A percentile compares a stretch with the other conserved stretches of the same genome.
These are phyloP conservation scores for Gadopsis bispinosus DNA, from an alignment of 2,797 vertebrate species.

Conservation along the genomic window DNA sequence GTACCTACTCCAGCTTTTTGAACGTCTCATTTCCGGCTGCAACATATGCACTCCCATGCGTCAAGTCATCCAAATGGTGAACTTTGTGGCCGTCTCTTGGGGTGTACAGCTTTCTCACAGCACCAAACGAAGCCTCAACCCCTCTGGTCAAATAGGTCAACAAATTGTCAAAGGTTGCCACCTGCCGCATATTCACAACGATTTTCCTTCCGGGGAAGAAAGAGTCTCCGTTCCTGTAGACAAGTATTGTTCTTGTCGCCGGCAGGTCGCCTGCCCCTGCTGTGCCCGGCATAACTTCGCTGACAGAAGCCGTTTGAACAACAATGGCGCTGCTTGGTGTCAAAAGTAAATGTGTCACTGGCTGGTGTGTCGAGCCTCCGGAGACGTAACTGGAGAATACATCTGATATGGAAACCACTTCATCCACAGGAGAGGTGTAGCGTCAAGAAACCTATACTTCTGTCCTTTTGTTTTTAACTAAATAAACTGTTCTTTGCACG, in stretches of 20 bases:
- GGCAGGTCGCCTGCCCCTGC: slow-evolving; percentile 33
- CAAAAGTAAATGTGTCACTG: slow-evolving; percentile 33
- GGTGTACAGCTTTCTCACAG: slow-evolving; percentile 83
- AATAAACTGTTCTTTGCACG: background rate
- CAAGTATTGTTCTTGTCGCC: slow-evolving; percentile 76
- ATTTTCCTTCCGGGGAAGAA: slow-evolving; percentile 81
- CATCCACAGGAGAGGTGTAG: slow-evolving; percentile 44
- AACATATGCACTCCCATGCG: slow-evolving; percentile 80
- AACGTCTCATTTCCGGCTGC: slow-evolving; percentile 85
- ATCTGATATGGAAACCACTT: slow-evolving; percentile 63
- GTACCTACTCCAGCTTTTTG: slow-evolving; percentile 84
- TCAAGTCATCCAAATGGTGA: slow-evolving; percentile 71
- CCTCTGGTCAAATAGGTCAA: slow-evolving; percentile 76
- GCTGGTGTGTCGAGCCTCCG: slow-evolving; percentile 11
- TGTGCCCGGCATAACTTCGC: slow-evolving; percentile 38
- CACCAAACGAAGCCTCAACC: slow-evolving; percentile 79
- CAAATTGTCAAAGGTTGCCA: slow-evolving; percentile 82
- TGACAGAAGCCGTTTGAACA: background rate
- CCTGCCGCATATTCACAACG: slow-evolving; percentile 78
- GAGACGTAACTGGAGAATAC: slow-evolving; percentile 61
- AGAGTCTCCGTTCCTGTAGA: slow-evolving; percentile 85
- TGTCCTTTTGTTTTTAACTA: background rate
- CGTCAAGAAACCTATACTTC: slow-evolving; percentile 41
- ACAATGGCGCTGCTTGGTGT: background rate
- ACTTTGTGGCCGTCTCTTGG: slow-evolving; percentile 77